Evolutionary conservation across 2,888 invertebrate species (phyloP), one percentile per base, ranked within the genome.

Genomic region (Stictocephala bisonia): DNA sequence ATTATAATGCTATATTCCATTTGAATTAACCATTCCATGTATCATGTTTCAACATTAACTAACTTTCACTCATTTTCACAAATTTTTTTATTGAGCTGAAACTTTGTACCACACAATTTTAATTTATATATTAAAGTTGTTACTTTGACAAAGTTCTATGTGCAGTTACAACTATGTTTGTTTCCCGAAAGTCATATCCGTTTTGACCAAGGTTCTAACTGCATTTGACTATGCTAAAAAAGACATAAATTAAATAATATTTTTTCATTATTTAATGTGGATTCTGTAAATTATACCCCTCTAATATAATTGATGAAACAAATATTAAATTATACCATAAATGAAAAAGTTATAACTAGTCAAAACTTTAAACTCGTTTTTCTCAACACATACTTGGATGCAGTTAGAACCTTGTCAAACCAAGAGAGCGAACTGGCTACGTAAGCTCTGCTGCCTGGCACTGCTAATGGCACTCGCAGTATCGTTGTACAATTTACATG

Each of bases 381-480:
- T 70, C 70, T 56, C 70, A 70, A 70, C 53, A 70, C 56, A 40
- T 31, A 31, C 22, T 18, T 56, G 15, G 56, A 40, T 56, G 29
- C 70, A 70, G 70, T 70, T 70, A 70, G 70, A 70, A 56, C 70
- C 56, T 69, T 69, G 69, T 69, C 31, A 15, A 29, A 51, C 53
- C 20, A 70, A 56, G 40, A 40, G 53, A 35, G 56, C 70, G 70
- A 70, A 22, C n/a, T n/a, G n/a, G n/a, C n/a, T n/a, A n/a, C n/a
- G n/a, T n/a, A n/a, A n/a, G n/a, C n/a, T n/a, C n/a, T n/a, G n/a
- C n/a, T n/a, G n/a, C n/a, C n/a, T n/a, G n/a, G n/a, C n/a, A n/a
- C n/a, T n/a, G n/a, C n/a, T n/a, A n/a, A n/a, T n/a, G n/a, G n/a
- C n/a, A n/a, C n/a, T n/a, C n/a, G n/a, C n/a, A n/a, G n/a, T n/a